Conservation (phyloP, 2,797 vertebrate species). For the Rhinogobio ventralis region DNA sequence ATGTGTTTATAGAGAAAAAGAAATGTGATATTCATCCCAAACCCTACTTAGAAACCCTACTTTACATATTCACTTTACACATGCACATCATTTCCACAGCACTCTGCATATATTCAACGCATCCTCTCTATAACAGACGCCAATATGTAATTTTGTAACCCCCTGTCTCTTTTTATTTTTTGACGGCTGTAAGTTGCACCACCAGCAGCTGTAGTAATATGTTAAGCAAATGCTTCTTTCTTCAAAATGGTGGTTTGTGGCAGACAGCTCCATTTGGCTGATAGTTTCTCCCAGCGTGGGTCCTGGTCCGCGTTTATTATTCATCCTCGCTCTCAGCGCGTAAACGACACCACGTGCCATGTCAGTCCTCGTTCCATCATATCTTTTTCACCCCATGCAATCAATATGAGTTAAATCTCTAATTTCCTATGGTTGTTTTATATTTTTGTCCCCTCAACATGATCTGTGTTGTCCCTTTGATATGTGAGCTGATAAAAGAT, state of each 20-base stretch:
- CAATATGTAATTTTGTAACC: conserved; percentile 57
- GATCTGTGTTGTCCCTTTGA: conserved; percentile 54
- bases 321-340: neutral
- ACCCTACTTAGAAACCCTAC: conserved; percentile 41
- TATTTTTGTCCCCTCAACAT: conserved; percentile 40
- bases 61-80: conserved; percentile 49
- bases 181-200: conserved; percentile 53
- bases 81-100: conserved; percentile 53
- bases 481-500: neutral
- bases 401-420: conserved; percentile 64
- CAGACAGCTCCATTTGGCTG: conserved; percentile 61
- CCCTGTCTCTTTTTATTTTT: conserved; percentile 54
- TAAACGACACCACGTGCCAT: conserved; percentile 35
- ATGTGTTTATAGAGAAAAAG: conserved; percentile 3
- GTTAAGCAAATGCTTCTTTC: conserved; percentile 60
- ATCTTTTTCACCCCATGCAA: conserved; percentile 42
- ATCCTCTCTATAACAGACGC: conserved; percentile 30
- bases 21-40: conserved; percentile 44
- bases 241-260: conserved; percentile 61
- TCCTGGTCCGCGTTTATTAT: conserved; percentile 27
- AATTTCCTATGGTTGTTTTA: conserved; percentile 58
- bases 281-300: conserved; percentile 57
- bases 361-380: conserved; percentile 24
- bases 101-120: conserved; percentile 54
- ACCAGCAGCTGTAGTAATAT: conserved; percentile 63